phyloP scores from a whole-genome alignment of 2,888 invertebrate genomes.

The Mactromeris polynyma region DNA sequence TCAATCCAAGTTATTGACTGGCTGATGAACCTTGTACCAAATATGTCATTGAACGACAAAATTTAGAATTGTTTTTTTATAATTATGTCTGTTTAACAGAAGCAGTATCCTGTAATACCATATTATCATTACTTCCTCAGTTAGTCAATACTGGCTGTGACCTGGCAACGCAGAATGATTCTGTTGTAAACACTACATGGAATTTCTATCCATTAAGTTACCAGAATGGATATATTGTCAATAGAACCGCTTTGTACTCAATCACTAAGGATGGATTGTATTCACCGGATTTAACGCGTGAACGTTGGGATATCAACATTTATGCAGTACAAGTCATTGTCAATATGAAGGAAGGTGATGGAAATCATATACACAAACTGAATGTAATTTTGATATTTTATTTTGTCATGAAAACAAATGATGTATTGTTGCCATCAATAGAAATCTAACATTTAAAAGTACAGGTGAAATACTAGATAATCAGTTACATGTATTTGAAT shows the following conservation, averaged over 20 bases:
- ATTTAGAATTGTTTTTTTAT: too few relatives aligned
- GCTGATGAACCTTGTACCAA: too few relatives aligned
- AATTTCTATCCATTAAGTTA: not conserved
- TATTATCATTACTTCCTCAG: not conserved
- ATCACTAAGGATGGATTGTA: not conserved
- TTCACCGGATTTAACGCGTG: not conserved
- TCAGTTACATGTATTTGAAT: too few relatives aligned
- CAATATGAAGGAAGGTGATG: not conserved
- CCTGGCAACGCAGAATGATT: not conserved
- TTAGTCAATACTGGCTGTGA: not conserved
- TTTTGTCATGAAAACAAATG: not conserved
- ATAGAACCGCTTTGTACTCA: not conserved
- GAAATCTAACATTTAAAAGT: too few relatives aligned
- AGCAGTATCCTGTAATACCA: too few relatives aligned
- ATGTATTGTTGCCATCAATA: too few relatives aligned
- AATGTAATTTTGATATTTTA: not conserved
- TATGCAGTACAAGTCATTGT: conserved; percentile 7
- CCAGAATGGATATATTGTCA: not conserved
- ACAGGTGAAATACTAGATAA: too few relatives aligned
- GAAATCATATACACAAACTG: not conserved
- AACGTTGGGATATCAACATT: not conserved
- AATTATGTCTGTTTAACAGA: too few relatives aligned
- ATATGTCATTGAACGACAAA: too few relatives aligned
- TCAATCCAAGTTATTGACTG: too few relatives aligned
- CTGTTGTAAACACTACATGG: conserved; percentile 4